A percentile compares a stretch with the other conserved stretches of the same genome.
Evolutionary conservation across 2,113 vertebrate genomes (phyloP).

Genomic region (Anhinga rufa): DNA sequence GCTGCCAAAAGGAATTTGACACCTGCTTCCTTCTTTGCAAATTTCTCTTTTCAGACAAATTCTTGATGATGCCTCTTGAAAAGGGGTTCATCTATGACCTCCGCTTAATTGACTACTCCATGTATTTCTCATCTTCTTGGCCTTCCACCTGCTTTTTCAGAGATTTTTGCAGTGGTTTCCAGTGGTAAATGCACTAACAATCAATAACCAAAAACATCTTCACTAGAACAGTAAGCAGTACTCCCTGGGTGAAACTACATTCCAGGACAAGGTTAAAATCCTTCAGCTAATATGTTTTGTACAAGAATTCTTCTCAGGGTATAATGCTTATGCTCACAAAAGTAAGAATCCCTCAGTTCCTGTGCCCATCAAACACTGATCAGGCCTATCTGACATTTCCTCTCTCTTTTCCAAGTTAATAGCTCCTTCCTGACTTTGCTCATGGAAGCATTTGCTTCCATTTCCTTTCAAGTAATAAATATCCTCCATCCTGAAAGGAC

Average conservation of each 20-base stretch:
- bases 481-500: neutral
- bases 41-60: constrained; percentile 5
- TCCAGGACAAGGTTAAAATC: neutral
- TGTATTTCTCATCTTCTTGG: neutral
- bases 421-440: neutral
- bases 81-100: constrained; percentile 1
- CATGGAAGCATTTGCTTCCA: neutral
- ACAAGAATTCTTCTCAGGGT: neutral
- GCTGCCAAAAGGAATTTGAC: neutral
- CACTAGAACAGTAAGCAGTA: neutral
- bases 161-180: neutral
- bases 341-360: neutral
- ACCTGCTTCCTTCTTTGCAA: constrained; percentile 15
- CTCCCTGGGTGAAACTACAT: neutral
- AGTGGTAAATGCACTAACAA: neutral
- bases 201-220: neutral
- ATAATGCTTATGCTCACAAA: neutral
- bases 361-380: neutral
- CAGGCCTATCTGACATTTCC: neutral
- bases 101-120: neutral
- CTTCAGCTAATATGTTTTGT: neutral
- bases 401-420: neutral
- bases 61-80: neutral
- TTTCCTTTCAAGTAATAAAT: neutral
- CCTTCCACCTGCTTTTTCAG: constrained; percentile 8